Conservation (phyloP, 2,797 vertebrate species). For the Cephalopachus bancanus region DNA sequence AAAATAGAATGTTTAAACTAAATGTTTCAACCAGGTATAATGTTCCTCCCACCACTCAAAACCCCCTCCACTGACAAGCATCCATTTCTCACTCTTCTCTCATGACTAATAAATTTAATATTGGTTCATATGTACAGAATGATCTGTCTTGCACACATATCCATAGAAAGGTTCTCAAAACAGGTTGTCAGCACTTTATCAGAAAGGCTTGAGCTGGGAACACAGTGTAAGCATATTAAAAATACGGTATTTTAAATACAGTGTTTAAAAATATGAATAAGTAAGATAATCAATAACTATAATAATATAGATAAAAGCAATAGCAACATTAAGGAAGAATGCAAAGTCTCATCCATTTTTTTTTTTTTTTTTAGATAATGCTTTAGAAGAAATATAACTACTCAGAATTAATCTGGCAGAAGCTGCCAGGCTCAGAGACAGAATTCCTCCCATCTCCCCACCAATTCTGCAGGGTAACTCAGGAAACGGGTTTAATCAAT, state of each 20-base stretch:
- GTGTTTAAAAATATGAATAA: not conserved
- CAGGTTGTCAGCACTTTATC: not conserved
- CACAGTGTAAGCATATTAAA: not conserved
- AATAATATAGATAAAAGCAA: not conserved
- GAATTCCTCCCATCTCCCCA: not conserved
- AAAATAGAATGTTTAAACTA: slow-evolving; percentile 14
- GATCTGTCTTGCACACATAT: not conserved
- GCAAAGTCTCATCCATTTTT: not conserved
- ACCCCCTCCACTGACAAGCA: not conserved
- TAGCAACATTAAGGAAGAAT: not conserved
- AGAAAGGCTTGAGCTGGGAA: not conserved
- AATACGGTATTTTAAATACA: not conserved
- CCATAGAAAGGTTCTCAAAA: not conserved
- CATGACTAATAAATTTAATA: not conserved
- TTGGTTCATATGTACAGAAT: not conserved
- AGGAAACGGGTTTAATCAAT: slow-evolving; percentile 19
- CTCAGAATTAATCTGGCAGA: slow-evolving; percentile 13
- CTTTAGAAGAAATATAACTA: not conserved
- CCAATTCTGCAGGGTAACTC: not conserved
- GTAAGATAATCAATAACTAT: not conserved
- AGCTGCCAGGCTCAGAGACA: not conserved
- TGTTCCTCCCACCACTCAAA: not conserved
- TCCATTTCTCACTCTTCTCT: not conserved
- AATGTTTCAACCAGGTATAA: not conserved
- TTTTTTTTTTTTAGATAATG: not conserved